Conservation (phyloP, 2,888 invertebrate genomes). For the Parnassius smintheus region DNA sequence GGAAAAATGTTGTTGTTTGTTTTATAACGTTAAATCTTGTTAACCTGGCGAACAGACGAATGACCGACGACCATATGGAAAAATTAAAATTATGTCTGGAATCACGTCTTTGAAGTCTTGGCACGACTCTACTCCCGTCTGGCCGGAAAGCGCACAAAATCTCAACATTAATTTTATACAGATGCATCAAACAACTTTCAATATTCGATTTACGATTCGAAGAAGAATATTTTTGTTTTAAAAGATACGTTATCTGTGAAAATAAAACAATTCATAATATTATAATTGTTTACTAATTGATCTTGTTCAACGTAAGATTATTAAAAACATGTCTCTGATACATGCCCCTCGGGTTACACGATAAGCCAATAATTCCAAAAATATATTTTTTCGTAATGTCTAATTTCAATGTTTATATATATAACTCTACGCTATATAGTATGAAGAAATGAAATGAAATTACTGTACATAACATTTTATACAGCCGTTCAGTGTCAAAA, state of each 20-base stretch:
- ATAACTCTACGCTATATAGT: slow-evolving; percentile 8
- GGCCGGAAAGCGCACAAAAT: slow-evolving; percentile 19
- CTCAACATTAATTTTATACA: slow-evolving; percentile 22
- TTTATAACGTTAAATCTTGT: slow-evolving; percentile 2
- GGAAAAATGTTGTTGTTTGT: too few relatives aligned
- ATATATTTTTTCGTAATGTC: slow-evolving; percentile 49
- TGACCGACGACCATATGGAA: slow-evolving; percentile 22
- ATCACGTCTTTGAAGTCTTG: slow-evolving; percentile 26
- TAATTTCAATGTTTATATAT: slow-evolving; percentile 35
- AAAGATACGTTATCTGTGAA: slow-evolving; percentile 21
- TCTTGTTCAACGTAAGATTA: slow-evolving; percentile 24
- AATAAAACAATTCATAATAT: slow-evolving; percentile 8
- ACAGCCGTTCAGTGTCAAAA: slow-evolving; percentile 5
- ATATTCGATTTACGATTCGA: slow-evolving; percentile 17
- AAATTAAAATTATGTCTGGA: slow-evolving; percentile 22
- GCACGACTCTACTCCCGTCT: slow-evolving; percentile 22
- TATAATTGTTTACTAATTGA: slow-evolving; percentile 28
- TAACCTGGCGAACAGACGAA: slow-evolving; percentile 13
- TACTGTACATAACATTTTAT: slow-evolving; percentile 13
- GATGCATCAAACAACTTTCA: slow-evolving; percentile 19
- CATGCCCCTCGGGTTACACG: slow-evolving; percentile 53
- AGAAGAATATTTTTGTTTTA: slow-evolving; percentile 8
- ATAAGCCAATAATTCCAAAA: slow-evolving; percentile 56
- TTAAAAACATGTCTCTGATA: slow-evolving; percentile 39
- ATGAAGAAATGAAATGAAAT: slow-evolving; percentile 14